phyloP scores from a whole-genome alignment of 1,140 invertebrate genomes.

The Stenopsyche tienmushanensis region DNA sequence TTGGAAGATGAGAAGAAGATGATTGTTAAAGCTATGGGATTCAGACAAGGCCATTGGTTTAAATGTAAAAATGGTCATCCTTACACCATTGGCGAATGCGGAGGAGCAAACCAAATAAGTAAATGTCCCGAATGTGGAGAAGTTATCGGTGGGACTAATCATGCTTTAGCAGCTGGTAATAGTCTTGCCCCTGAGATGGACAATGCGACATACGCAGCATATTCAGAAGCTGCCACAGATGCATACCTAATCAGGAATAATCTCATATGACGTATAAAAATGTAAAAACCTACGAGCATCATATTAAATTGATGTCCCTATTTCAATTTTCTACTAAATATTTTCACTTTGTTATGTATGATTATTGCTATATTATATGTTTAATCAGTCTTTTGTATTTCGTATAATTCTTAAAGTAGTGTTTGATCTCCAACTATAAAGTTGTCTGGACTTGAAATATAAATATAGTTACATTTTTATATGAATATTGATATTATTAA shows the following conservation, averaged over 20 bases:
- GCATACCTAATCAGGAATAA: not conserved
- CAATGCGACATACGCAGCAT: slow-evolving; percentile 55
- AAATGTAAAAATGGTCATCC: slow-evolving; percentile 74
- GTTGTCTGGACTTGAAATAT: too few relatives aligned
- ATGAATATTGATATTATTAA: too few relatives aligned
- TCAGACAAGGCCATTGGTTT: slow-evolving; percentile 68
- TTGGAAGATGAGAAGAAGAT: slow-evolving; percentile 57
- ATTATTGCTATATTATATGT: too few relatives aligned
- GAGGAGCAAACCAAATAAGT: slow-evolving; percentile 62
- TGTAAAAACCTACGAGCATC: not conserved
- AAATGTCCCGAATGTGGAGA: slow-evolving; percentile 64
- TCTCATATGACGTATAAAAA: not conserved
- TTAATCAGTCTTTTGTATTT: too few relatives aligned
- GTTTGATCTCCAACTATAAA: too few relatives aligned
- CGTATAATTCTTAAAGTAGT: too few relatives aligned
- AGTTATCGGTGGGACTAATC: slow-evolving; percentile 63
- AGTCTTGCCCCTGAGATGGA: slow-evolving; percentile 62
- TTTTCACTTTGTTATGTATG: too few relatives aligned
- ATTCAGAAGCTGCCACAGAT: slow-evolving; percentile 45
- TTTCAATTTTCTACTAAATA: not conserved
- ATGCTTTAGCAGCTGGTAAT: slow-evolving; percentile 54
- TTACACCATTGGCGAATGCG: slow-evolving; percentile 72
- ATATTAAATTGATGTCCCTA: not conserved
- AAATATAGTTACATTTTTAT: too few relatives aligned
- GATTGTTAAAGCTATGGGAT: slow-evolving; percentile 63